Base-by-base conservation (phyloP, 2,888 invertebrate genomes). In the Alentia gelatinosa region DNA sequence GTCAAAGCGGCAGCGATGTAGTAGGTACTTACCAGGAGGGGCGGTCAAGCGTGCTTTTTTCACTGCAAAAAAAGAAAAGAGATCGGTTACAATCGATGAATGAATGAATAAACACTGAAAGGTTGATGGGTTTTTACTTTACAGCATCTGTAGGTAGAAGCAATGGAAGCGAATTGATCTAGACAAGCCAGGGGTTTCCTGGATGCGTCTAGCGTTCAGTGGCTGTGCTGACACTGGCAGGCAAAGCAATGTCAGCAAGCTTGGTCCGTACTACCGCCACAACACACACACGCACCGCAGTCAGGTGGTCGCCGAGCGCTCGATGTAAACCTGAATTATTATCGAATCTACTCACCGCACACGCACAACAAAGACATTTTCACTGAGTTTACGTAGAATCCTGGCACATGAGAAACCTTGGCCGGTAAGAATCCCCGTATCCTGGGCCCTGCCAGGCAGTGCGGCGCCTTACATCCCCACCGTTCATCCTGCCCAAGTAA, bases 41-140 rank as follows among this genome's bases (percentile, higher is more conserved):
- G 98, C 98, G 96, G 97, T 97, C 97, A 98, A 98, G 96, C 97
- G 97, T 97, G 98, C 98, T 97, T 98, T 98, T 97, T 98, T 98
- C 96, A 98, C 98, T 98, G 98, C 95, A 98, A 98, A 97, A 97
- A 96, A 96, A 96, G 96, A 93, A 93, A 93, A 90, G 35, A 56
- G 35, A 88, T 26, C 19, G 39, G 39, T 37, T 37, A 35, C 37
- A 37, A 35, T 37, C n/a, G 39, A 50, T 33, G 63, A 37, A 50
- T 63, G 89, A 30, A 50, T 15, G 63, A 56, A 63, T 37, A 35
- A 33, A 63, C 30, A 35, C 33, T 30, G 9, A 42, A 26, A 23
- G 42, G 30, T 42, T 23, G 23, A 35, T 35, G 83, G 30, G 30
- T 4, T 83, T 15, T 83, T 7, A n/a, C n/a, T n/a, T n/a, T n/a